Conservation (phyloP, 2,797 vertebrate genomes). For the Typhlichthys eigenmanni region DNA sequence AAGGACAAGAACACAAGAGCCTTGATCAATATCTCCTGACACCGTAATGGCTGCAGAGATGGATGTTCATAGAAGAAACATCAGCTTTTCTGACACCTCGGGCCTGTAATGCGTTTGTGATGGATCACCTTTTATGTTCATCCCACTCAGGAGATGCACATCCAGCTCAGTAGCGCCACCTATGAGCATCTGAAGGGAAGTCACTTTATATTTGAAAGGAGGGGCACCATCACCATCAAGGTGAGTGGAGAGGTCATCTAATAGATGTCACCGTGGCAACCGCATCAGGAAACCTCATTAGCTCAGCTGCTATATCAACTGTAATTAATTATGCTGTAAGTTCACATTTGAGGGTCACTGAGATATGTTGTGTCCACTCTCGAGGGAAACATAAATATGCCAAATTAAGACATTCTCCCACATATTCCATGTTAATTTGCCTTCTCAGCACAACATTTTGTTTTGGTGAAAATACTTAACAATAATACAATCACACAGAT, state of each 20-base stretch:
- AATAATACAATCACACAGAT: constrained; percentile 1
- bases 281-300: constrained; percentile 5
- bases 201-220: constrained; percentile 79
- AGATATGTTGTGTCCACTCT: neutral
- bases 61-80: neutral
- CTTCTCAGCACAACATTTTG: too few relatives aligned
- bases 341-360: neutral
- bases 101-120: neutral
- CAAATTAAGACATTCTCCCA: neutral
- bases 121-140: neutral
- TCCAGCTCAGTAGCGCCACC: constrained; percentile 77
- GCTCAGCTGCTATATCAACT: neutral
- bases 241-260: constrained; percentile 39
- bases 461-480: constrained; percentile 14
- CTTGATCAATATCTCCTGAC: neutral
- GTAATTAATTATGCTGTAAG: constrained; percentile 12
- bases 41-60: neutral
- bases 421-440: constrained; percentile 9
- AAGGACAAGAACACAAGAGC: neutral
- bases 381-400: neutral
- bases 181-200: constrained; percentile 78
- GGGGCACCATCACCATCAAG: constrained; percentile 78
- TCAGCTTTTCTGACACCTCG: neutral
- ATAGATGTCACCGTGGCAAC: constrained; percentile 23
- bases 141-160: constrained; percentile 74